A percentile compares a stretch with the other conserved stretches of the same genome.
Evolutionary conservation across 2,113 vertebrate genomes (phyloP).

Genomic region (Melanerpes formicivorus): DNA sequence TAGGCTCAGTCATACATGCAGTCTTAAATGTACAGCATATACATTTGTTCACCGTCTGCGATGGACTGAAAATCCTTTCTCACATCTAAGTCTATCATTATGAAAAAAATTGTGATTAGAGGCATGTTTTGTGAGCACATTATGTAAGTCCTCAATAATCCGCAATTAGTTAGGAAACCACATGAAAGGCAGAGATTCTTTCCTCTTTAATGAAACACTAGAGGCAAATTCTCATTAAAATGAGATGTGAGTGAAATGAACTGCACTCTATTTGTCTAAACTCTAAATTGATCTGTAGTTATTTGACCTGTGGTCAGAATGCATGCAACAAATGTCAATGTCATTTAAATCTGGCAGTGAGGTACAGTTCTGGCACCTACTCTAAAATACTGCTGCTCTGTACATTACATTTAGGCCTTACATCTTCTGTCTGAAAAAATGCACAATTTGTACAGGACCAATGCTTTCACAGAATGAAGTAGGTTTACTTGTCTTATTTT

Average conservation of each 20-base stretch:
- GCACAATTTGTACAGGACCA: not conserved
- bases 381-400: not conserved
- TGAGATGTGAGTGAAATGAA: not conserved
- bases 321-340: not conserved
- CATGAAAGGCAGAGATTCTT: not conserved
- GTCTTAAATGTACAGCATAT: not conserved
- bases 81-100: not conserved
- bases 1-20: not conserved
- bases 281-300: not conserved
- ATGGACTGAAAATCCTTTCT: not conserved
- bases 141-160: not conserved
- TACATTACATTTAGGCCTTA: not conserved
- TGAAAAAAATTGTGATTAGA: conserved; percentile 1
- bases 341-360: not conserved
- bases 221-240: conserved; percentile 19
- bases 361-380: not conserved
- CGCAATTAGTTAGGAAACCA: conserved; percentile 21
- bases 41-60: not conserved
- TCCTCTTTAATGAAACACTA: not conserved
- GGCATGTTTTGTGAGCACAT: not conserved
- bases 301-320: not conserved
- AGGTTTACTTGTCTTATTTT: not conserved
- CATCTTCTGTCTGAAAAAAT: not conserved
- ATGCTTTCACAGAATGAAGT: not conserved
- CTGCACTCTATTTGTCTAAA: not conserved